Evolutionary conservation across 2,888 invertebrate species (phyloP).

Genomic region (Halictus ligatus): DNA sequence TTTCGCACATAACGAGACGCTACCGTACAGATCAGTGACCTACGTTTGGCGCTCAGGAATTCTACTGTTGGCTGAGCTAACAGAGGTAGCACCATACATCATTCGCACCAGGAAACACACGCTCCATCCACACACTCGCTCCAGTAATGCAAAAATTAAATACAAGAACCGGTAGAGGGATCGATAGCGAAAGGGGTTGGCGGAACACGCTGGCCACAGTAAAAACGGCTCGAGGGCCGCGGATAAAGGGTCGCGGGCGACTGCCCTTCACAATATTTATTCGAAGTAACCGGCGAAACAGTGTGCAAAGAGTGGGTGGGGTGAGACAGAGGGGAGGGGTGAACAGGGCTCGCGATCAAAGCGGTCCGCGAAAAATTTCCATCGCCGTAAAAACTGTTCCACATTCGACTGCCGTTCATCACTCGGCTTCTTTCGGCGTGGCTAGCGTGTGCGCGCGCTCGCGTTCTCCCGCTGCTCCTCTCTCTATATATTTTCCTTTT

Average conservation of each 20-base stretch:
- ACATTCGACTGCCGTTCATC: conserved; percentile 20
- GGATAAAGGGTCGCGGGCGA: background rate
- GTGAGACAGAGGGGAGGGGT: background rate
- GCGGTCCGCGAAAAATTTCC: conserved; percentile 20
- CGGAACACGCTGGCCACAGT: background rate
- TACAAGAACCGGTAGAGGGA: background rate
- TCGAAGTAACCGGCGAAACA: background rate
- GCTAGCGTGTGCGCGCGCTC: background rate
- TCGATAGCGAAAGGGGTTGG: background rate
- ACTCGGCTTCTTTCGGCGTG: conserved; percentile 15
- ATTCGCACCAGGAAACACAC: background rate
- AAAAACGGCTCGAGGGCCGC: background rate
- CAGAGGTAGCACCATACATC: background rate
- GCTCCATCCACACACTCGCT: background rate
- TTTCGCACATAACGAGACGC: too few species aligned
- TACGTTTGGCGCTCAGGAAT: background rate
- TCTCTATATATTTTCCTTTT: background rate
- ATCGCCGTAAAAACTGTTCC: conserved; percentile 2
- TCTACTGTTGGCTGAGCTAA: background rate
- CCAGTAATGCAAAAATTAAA: background rate
- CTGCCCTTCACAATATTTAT: conserved; percentile 4
- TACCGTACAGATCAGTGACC: background rate
- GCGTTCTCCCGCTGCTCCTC: background rate
- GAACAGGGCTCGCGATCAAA: conserved; percentile 13
- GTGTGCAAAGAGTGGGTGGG: background rate